Percentiles rank a stretch among this genome's conserved stretches.
These are phyloP conservation scores for Agriopis aurantiaria DNA, from an alignment of 2,888 invertebrate species.

Conservation along the genomic window DNA sequence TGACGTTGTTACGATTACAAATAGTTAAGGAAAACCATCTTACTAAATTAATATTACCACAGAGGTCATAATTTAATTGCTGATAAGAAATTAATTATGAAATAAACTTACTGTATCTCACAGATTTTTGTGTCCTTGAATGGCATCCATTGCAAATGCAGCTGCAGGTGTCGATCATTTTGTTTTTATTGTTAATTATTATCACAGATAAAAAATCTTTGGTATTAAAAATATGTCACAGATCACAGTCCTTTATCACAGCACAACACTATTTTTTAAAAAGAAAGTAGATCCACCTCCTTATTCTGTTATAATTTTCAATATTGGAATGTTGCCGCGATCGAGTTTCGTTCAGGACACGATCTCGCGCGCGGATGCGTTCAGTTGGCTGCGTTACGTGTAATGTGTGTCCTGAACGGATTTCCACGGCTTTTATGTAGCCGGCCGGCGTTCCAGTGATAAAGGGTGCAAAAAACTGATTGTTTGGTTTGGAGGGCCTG, in stretches of 20 bases:
- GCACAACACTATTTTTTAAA: conserved; percentile 57
- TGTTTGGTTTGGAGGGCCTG: conserved; percentile 80
- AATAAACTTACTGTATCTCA: conserved; percentile 65
- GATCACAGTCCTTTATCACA: conserved; percentile 54
- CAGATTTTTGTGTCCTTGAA: conserved; percentile 58
- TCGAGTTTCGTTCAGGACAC: conserved; percentile 63
- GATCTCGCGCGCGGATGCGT: conserved; percentile 70
- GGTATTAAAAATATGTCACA: conserved; percentile 47
- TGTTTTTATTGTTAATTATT: conserved; percentile 57
- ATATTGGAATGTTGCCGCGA: conserved; percentile 54
- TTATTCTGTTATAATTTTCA: conserved; percentile 46
- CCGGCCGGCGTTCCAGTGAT: conserved; percentile 78
- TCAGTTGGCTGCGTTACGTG: conserved; percentile 79
- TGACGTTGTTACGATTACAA: conserved; percentile 25
- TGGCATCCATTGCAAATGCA: conserved; percentile 69
- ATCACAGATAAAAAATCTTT: conserved; percentile 73
- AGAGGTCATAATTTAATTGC: conserved; percentile 5
- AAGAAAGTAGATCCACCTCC: conserved; percentile 27
- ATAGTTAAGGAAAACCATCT: conserved; percentile 21
- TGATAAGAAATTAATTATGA: conserved; percentile 20
- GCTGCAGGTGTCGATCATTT: conserved; percentile 65
- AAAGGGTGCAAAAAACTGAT: conserved; percentile 84
- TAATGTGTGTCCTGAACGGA: conserved; percentile 83
- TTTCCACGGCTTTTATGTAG: conserved; percentile 83
- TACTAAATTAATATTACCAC: conserved; percentile 2